Evolutionary conservation across 2,113 vertebrate genomes (phyloP).

Genomic region (Lepus europaeus): DNA sequence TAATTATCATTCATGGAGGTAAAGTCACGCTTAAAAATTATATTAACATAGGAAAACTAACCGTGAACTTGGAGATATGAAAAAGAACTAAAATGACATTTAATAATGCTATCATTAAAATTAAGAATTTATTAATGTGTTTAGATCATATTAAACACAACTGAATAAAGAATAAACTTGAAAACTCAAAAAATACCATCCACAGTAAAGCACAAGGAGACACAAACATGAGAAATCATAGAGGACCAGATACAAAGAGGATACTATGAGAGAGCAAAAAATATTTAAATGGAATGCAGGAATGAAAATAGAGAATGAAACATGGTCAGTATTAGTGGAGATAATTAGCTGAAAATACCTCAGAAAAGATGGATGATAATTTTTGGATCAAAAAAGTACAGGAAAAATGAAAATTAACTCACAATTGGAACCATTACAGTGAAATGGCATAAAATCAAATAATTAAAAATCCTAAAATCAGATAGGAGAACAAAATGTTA

Average conservation of each 20-base stretch:
- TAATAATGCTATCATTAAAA: background rate
- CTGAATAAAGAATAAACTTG: background rate
- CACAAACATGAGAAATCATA: background rate
- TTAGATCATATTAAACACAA: background rate
- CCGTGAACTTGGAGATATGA: background rate
- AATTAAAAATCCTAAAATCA: background rate
- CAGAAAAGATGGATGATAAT: background rate
- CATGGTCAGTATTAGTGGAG: background rate
- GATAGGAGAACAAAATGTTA: background rate
- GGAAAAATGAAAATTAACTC: background rate
- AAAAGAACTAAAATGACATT: background rate
- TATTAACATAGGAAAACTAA: background rate
- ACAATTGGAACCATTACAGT: background rate
- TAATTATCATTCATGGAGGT: background rate
- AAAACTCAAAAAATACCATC: background rate
- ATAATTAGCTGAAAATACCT: background rate
- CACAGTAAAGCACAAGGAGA: background rate
- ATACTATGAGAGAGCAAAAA: background rate
- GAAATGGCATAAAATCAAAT: background rate
- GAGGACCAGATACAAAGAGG: background rate
- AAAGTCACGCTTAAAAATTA: background rate
- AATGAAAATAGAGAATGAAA: background rate
- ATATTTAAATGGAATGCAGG: background rate
- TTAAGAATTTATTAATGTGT: background rate
- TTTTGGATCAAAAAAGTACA: background rate